A percentile compares a stretch with the other conserved stretches of the same genome.
Evolutionary conservation across 2,113 vertebrate species (phyloP).

Genomic region (Numida meleagris): DNA sequence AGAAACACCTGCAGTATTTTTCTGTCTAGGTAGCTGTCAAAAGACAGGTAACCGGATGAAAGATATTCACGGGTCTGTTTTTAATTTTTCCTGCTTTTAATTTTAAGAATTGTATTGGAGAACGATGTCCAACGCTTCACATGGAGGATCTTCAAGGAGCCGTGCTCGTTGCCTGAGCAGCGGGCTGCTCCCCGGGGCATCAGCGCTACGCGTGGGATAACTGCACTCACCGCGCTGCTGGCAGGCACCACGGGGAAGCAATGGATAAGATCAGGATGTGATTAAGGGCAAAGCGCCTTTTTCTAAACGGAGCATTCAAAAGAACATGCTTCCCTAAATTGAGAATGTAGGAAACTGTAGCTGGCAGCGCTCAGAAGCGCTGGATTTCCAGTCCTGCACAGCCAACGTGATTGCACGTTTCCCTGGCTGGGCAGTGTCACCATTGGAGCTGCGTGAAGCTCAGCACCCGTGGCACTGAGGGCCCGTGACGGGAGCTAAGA

Average conservation of each 20-base stretch:
- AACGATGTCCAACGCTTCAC: not conserved
- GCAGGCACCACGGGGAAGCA: not conserved
- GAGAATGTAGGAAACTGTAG: too few relatives aligned
- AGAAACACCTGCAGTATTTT: not conserved
- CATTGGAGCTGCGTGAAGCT: not conserved
- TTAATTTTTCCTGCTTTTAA: not conserved
- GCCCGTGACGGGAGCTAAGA: not conserved
- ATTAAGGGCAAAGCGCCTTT: not conserved
- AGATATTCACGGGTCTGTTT: not conserved
- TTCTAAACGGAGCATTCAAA: not conserved
- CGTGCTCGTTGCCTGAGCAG: fast-evolving
- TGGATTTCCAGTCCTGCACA: too few relatives aligned
- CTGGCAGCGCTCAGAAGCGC: too few relatives aligned
- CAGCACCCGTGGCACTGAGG: fast-evolving
- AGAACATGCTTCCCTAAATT: not conserved
- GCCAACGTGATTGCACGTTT: too few relatives aligned
- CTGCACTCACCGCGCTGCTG: fast-evolving
- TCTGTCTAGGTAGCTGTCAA: not conserved
- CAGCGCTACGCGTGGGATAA: not conserved
- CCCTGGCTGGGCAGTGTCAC: too few relatives aligned
- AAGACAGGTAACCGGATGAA: not conserved
- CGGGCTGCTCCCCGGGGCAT: not conserved
- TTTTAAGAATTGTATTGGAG: not conserved
- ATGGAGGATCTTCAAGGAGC: not conserved
- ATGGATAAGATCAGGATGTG: not conserved